Base-by-base conservation (phyloP, 2,888 invertebrate species). In the Holacanthella duospinosa region DNA sequence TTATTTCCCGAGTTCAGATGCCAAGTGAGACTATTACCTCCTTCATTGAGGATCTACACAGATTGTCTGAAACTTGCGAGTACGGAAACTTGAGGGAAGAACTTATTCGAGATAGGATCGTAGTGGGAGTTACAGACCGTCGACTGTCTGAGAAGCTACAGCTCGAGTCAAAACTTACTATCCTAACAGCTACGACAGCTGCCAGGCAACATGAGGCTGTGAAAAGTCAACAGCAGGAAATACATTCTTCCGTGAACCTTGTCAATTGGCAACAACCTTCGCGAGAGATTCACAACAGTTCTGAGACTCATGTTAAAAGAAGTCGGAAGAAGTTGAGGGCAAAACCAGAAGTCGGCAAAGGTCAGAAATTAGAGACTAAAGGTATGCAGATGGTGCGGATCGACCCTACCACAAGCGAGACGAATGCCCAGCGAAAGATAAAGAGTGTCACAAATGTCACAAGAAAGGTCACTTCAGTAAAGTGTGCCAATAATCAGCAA, bases 91-190 rank as follows among this genome's bases (percentile, higher is more conserved):
- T 71, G 12, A 57, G 56, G 21, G 69, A 69, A 27, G 66, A 69
- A 27, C 55, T 71, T 19, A 67, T 72, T 27, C 59, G 68, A 1
- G 70, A 71, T 28, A 25, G 67, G 16, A 65, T 72, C 2, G 68
- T 71, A 0, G 61, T 68, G 0, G 70, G 69, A 3, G 64, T 71
- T 16, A 12, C 43, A 2, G 65, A 71, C 58, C 54, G 66, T 12
- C 27, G 62, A n/a, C 43, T 70, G 12, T 61, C 65, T 6, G 62
- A 70, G 59, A 68, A 67, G 56, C 43, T 70, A 2, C 66, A 67
- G 54, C 4, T 68, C 12, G 64, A 62, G 25, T 25, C 56, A 4
- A 57, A 55, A 21, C 44, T 68, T 26, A 67, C 66, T 1, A 43
- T 68, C 19, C 43, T 28, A 4, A 59, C 54, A 36, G 66, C 66